Evolutionary conservation across 1,140 invertebrate genomes (phyloP).

Genomic region (Bursaphelenchus mucronatus): DNA sequence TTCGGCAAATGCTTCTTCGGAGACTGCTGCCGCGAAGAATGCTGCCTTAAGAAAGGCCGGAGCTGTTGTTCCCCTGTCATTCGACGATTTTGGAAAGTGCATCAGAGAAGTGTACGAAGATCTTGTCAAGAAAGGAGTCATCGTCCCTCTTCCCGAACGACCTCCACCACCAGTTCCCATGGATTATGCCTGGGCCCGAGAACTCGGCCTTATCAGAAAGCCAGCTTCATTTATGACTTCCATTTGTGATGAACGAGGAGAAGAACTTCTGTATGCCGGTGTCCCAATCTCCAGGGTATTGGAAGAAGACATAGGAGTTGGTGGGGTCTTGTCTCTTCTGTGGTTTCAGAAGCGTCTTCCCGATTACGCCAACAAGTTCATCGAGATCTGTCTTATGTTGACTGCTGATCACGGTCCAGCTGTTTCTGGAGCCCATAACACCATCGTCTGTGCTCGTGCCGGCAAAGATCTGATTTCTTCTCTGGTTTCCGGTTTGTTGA

Average conservation of each 20-base stretch:
- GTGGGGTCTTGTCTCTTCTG: constrained; percentile 88
- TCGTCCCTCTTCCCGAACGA: constrained; percentile 81
- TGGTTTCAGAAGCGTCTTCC: constrained; percentile 88
- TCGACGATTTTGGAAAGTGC: constrained; percentile 80
- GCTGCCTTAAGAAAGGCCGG: constrained; percentile 75
- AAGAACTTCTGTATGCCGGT: constrained; percentile 93
- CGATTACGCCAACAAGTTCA: constrained; percentile 88
- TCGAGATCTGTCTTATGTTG: constrained; percentile 98
- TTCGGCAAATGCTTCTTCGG: constrained; percentile 87
- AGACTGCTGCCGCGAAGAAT: constrained; percentile 91
- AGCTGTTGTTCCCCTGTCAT: constrained; percentile 82
- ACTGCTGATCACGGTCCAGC: constrained; percentile 99
- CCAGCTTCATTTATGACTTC: constrained; percentile 98
- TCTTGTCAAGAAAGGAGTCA: constrained; percentile 75
- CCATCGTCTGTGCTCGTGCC: constrained; percentile 94
- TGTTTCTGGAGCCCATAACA: constrained; percentile 97
- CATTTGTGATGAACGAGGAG: constrained; percentile 97
- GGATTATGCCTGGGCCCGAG: constrained; percentile 98
- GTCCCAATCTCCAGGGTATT: constrained; percentile 92
- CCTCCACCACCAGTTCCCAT: constrained; percentile 97
- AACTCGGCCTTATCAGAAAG: constrained; percentile 93
- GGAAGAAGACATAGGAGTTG: constrained; percentile 79
- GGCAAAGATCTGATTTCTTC: constrained; percentile 98
- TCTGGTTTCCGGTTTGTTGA: constrained; percentile 87
- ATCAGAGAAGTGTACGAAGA: constrained; percentile 74